phyloP scores from a whole-genome alignment of 2,888 invertebrate genomes.

The Diabrotica balteata region DNA sequence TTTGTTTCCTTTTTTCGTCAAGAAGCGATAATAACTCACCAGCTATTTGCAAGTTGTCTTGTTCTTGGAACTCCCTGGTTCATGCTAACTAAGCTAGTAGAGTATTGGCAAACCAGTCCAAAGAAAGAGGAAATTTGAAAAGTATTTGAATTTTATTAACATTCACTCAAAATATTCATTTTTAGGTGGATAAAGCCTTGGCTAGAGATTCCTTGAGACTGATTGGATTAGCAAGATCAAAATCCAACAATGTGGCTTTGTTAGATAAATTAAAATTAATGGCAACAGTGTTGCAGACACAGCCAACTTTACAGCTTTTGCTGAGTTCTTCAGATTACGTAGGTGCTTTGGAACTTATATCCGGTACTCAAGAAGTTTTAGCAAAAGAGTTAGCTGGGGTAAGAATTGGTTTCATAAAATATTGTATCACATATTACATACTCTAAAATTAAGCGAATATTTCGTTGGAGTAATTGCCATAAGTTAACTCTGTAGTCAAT shows the following conservation, averaged over 20 bases:
- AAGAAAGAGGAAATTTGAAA: no score
- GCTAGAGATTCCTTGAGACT: constrained; percentile 83
- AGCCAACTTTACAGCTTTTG: constrained; percentile 94
- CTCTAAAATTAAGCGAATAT: no score
- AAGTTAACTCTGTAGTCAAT: no score
- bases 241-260: constrained; percentile 70
- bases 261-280: constrained; percentile 85
- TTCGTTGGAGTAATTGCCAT: no score
- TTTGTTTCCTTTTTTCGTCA: no score
- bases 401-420: constrained; percentile 2
- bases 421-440: no score
- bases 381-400: constrained; percentile 85
- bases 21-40: no score
- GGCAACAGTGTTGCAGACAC: constrained; percentile 96
- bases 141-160: no score
- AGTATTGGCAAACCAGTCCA: no score
- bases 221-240: constrained; percentile 72
- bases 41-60: no score
- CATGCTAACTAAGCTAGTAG: no score
- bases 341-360: constrained; percentile 94
- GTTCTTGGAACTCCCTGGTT: no score
- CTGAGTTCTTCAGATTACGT: constrained; percentile 96
- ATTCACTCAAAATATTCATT: constrained; percentile 49
- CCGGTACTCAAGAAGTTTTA: constrained; percentile 94
- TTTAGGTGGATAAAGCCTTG: constrained; percentile 72